phyloP scores from a whole-genome alignment of 1,140 invertebrate species.

The Drosophila repleta region DNA sequence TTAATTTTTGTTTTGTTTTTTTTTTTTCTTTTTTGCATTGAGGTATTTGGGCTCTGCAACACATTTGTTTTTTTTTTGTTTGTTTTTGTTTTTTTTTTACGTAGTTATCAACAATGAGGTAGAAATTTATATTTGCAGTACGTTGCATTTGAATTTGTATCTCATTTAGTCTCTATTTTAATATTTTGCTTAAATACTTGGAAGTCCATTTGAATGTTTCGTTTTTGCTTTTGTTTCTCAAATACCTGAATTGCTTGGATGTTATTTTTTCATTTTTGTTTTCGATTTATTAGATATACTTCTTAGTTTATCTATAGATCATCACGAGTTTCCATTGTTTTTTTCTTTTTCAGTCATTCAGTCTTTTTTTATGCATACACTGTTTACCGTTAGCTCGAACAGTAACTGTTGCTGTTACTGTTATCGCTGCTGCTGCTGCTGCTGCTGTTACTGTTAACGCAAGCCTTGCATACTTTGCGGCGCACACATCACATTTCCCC shows the following conservation, averaged over 20 bases:
- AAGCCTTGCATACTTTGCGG: slow-evolving; percentile 34
- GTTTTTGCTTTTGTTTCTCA: slow-evolving; percentile 53
- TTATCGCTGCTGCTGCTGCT: background rate
- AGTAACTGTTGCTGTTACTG: slow-evolving; percentile 12
- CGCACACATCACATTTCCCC: slow-evolving; percentile 61
- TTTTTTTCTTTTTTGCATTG: slow-evolving; percentile 36
- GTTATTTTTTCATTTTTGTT: slow-evolving; percentile 41
- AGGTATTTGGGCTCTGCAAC: slow-evolving; percentile 72
- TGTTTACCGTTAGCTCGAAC: slow-evolving; percentile 40
- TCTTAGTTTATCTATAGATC: slow-evolving; percentile 44
- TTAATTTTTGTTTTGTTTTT: slow-evolving; percentile 2
- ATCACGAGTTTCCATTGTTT: slow-evolving; percentile 38
- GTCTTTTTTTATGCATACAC: slow-evolving; percentile 56
- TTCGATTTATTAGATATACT: slow-evolving; percentile 29
- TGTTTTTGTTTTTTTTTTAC: slow-evolving; percentile 38
- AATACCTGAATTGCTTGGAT: slow-evolving; percentile 82
- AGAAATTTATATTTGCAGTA: slow-evolving; percentile 63
- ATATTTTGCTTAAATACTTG: slow-evolving; percentile 51
- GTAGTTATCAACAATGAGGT: slow-evolving; percentile 77
- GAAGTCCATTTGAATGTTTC: slow-evolving; percentile 75
- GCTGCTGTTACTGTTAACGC: slow-evolving; percentile 9
- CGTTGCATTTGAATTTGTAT: slow-evolving; percentile 38
- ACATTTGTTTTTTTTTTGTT: slow-evolving; percentile 43
- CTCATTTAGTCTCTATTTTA: slow-evolving; percentile 46
- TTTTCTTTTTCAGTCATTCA: slow-evolving; percentile 56